Percentiles rank a stretch among this genome's conserved stretches.
These are phyloP conservation scores for Drosophila anomelani DNA, from an alignment of 2,888 invertebrate species.

Conservation along the genomic window DNA sequence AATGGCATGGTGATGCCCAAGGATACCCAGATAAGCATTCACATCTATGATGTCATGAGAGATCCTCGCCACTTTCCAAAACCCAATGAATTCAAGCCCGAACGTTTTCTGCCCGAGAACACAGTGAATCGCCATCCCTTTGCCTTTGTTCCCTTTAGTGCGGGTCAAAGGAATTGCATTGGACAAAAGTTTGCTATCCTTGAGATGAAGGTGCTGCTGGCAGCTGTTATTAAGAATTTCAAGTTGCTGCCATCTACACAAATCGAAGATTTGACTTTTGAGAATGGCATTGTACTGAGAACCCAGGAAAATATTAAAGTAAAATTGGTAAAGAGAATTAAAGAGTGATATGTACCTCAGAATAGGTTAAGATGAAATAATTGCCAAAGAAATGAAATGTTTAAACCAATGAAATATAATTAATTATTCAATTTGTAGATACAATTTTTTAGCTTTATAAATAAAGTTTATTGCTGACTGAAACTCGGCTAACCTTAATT, in stretches of 20 bases:
- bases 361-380: neutral
- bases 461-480: neutral
- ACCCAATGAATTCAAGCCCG: constrained; percentile 88
- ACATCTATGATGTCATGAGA: constrained; percentile 88
- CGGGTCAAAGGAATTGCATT: constrained; percentile 89
- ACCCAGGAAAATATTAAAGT: constrained; percentile 83
- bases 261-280: constrained; percentile 84
- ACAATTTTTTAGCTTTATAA: neutral
- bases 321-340: constrained; percentile 35
- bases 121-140: constrained; percentile 86
- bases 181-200: constrained; percentile 89
- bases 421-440: neutral
- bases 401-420: neutral
- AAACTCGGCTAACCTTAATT: neutral
- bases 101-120: constrained; percentile 88
- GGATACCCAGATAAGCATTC: constrained; percentile 86
- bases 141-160: constrained; percentile 89
- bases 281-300: constrained; percentile 85
- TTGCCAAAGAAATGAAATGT: constrained; percentile 20
- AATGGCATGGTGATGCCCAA: constrained; percentile 85
- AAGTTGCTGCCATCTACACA: constrained; percentile 85
- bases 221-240: constrained; percentile 86
- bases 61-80: constrained; percentile 88
- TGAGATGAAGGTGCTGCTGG: constrained; percentile 87
- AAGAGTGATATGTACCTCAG: neutral